These are phyloP conservation scores for Azemiops feae DNA, from an alignment of 2,113 vertebrate genomes.

Conservation along the genomic window DNA sequence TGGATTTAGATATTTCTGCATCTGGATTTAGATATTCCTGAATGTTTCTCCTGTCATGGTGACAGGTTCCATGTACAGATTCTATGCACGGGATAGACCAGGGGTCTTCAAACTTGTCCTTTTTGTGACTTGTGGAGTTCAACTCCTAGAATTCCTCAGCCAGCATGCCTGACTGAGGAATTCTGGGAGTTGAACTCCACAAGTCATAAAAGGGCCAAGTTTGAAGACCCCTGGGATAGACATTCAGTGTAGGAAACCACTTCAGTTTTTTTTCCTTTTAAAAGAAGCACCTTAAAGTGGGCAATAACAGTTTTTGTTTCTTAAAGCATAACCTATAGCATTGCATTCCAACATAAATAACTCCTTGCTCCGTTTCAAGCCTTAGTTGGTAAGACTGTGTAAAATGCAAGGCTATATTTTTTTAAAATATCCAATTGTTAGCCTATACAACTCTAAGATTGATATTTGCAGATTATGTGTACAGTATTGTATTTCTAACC, in stretches of 20 bases:
- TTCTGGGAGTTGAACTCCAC: no score
- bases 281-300: neutral
- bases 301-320: neutral
- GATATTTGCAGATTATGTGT: neutral
- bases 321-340: neutral
- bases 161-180: no score
- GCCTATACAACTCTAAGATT: neutral
- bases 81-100: neutral
- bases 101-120: no score
- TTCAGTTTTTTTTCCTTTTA: neutral
- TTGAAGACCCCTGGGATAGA: neutral
- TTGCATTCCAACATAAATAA: neutral
- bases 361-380: neutral
- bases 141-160: no score
- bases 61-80: neutral
- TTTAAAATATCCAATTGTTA: neutral
- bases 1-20: neutral
- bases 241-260: neutral
- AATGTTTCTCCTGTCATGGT: neutral
- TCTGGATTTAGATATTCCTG: neutral
- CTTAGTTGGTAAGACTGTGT: neutral
- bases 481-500: neutral
- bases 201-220: no score
- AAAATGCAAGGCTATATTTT: neutral
- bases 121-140: no score